These are phyloP conservation scores for Cephus sareptanus DNA, from an alignment of 2,888 invertebrate species.

Conservation along the genomic window DNA sequence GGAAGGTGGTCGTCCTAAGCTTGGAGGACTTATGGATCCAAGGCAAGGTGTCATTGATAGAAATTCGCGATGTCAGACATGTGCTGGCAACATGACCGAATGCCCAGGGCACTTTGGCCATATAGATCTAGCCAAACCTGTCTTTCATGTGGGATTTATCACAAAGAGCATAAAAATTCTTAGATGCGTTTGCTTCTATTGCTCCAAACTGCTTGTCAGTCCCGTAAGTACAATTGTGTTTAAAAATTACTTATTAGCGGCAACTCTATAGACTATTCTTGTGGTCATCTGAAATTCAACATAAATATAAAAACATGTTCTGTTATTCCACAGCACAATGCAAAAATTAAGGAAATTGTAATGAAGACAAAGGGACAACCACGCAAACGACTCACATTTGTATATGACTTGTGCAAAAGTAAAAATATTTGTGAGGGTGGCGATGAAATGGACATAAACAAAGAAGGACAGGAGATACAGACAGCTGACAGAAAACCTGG, in stretches of 20 bases:
- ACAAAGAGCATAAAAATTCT: conserved; percentile 97
- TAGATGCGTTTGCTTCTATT: conserved; percentile 99
- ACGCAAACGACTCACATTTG: conserved; percentile 91
- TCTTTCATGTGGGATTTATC: conserved; percentile 97
- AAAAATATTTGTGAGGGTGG: conserved; percentile 99
- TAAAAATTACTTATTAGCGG: background rate
- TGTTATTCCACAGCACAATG: conserved; percentile 77
- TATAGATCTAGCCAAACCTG: conserved; percentile 97
- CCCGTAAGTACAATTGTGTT: conserved; percentile 77
- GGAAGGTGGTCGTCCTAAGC: conserved; percentile 97
- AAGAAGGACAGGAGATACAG: conserved; percentile 74
- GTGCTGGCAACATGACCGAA: conserved; percentile 97
- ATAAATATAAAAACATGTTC: conserved; percentile 1
- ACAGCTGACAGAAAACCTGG: conserved; percentile 72
- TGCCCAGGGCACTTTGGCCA: conserved; percentile 99
- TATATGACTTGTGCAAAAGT: conserved; percentile 98
- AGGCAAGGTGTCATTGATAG: conserved; percentile 98
- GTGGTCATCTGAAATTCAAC: conserved; percentile 51
- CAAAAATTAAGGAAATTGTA: conserved; percentile 93
- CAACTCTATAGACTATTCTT: background rate
- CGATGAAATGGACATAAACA: conserved; percentile 94
- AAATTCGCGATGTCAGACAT: conserved; percentile 92
- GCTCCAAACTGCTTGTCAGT: conserved; percentile 95
- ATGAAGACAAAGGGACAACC: conserved; percentile 97
- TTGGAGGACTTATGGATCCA: conserved; percentile 99